phyloP scores from a whole-genome alignment of 2,113 vertebrate species.

The Grammomys dolichurus region DNA sequence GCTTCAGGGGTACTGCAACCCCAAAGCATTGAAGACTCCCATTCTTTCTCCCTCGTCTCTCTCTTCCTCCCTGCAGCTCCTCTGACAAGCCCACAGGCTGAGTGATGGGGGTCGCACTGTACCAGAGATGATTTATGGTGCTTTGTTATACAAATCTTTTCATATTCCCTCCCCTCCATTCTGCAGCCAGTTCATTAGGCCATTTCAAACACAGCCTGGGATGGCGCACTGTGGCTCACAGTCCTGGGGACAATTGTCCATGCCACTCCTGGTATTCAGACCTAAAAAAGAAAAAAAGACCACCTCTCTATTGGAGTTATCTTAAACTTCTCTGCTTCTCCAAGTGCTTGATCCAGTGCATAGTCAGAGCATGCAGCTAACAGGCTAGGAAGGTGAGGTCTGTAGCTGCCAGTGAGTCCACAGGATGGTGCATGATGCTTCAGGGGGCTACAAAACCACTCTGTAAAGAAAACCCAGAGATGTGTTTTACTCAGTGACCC shows the following conservation, averaged over 20 bases:
- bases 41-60: slow-evolving; percentile 58
- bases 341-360: neutral
- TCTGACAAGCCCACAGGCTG: slow-evolving; percentile 74
- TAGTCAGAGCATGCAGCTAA: neutral
- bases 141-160: slow-evolving; percentile 87
- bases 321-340: neutral
- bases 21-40: neutral
- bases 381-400: neutral
- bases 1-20: slow-evolving; percentile 50
- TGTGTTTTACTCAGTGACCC: neutral
- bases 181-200: slow-evolving; percentile 67
- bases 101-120: slow-evolving; percentile 69
- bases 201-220: slow-evolving; percentile 46
- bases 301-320: fast-evolving
- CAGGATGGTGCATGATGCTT: neutral
- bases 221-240: neutral
- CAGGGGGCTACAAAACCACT: neutral
- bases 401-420: neutral
- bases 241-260: fast-evolving
- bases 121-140: slow-evolving; percentile 84
- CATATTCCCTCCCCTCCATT: slow-evolving; percentile 78
- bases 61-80: slow-evolving; percentile 63
- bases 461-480: neutral
- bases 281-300: neutral
- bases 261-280: neutral